Percentiles rank a stretch among this genome's conserved stretches.
Conservation (phyloP, 2,888 invertebrate species). For the Acrobasis consociella region DNA sequence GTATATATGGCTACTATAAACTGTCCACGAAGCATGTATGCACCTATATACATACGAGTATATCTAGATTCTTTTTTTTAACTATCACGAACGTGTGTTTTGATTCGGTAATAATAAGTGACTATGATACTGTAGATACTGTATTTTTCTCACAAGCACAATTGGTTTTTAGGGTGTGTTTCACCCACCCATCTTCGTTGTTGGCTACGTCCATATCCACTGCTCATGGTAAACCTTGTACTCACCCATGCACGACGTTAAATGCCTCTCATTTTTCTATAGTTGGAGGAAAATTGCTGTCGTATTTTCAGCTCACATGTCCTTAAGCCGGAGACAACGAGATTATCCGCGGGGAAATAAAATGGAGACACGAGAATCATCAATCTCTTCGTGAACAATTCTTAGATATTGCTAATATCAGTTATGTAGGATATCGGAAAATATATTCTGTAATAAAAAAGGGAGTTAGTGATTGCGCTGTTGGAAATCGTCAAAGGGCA, state of each 20-base stretch:
- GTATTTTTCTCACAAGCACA: too few species aligned
- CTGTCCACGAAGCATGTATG: too few species aligned
- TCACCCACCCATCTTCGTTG: too few species aligned
- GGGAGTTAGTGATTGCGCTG: neutral
- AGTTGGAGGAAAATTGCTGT: slow-evolving; percentile 78
- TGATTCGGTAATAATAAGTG: too few species aligned
- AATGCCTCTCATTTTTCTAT: slow-evolving; percentile 78
- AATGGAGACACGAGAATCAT: slow-evolving; percentile 74
- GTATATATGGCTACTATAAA: too few species aligned
- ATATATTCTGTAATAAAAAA: neutral
- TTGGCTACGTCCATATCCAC: slow-evolving; percentile 28
- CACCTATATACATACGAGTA: too few species aligned
- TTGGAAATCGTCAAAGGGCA: neutral
- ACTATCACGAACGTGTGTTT: too few species aligned
- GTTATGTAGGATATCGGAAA: slow-evolving; percentile 25
- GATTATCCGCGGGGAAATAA: slow-evolving; percentile 79
- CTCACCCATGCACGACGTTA: slow-evolving; percentile 68
- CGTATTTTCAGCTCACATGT: slow-evolving; percentile 79
- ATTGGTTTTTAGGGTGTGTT: too few species aligned
- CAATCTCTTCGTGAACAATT: slow-evolving; percentile 64
- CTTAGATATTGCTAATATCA: slow-evolving; percentile 43
- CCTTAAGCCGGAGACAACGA: slow-evolving; percentile 79
- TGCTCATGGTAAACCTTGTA: slow-evolving; percentile 39
- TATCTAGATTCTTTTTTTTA: too few species aligned
- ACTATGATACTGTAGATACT: too few species aligned